These are phyloP conservation scores for Pseudochaenichthys georgianus DNA, from an alignment of 2,797 vertebrate genomes.

Conservation along the genomic window DNA sequence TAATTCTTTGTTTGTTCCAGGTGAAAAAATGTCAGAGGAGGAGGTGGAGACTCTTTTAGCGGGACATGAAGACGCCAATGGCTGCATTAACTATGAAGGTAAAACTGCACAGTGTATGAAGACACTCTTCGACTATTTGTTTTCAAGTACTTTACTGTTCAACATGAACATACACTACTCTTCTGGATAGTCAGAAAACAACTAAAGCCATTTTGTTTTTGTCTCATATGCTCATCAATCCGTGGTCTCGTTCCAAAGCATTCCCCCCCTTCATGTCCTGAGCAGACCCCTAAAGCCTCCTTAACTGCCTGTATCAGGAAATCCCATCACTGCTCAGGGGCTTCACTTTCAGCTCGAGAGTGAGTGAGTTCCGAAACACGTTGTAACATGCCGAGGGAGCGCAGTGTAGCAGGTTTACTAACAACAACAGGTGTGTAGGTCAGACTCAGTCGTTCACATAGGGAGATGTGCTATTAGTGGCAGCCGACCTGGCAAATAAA, in stretches of 20 bases:
- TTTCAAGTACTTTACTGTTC: not conserved
- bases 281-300: conserved; percentile 61
- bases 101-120: conserved; percentile 28
- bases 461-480: not conserved
- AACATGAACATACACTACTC: not conserved
- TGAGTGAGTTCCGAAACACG: not conserved
- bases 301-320: conserved; percentile 11
- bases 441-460: not conserved
- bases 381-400: not conserved
- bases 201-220: not conserved
- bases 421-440: not conserved
- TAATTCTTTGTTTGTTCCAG: conserved; percentile 62
- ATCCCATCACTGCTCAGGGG: conserved; percentile 8
- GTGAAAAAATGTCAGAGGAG: conserved; percentile 94
- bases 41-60: conserved; percentile 92
- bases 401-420: not conserved
- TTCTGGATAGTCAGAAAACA: not conserved
- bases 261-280: conserved; percentile 87
- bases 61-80: conserved; percentile 92
- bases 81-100: conserved; percentile 96
- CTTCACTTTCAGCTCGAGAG: not conserved
- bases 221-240: conserved; percentile 38
- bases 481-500: not conserved
- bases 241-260: conserved; percentile 84
- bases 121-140: not conserved